phyloP scores from a whole-genome alignment of 2,113 vertebrate genomes.

The Puntigrus tetrazona region DNA sequence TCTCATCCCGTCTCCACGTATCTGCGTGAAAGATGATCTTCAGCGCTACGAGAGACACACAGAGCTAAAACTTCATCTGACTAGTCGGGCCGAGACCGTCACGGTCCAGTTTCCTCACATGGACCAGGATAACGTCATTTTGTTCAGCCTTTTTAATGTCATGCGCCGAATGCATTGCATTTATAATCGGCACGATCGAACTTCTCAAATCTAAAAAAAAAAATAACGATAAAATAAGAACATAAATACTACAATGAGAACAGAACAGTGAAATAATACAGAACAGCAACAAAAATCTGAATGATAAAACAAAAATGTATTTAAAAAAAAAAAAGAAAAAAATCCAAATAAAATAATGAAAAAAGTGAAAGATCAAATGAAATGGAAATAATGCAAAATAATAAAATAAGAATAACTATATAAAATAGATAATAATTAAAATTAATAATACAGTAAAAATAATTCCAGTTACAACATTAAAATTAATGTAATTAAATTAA shows the following conservation, averaged over 20 bases:
- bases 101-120: neutral
- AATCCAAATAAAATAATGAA: neutral
- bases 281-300: neutral
- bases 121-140: neutral
- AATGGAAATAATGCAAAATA: neutral
- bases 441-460: neutral
- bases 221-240: neutral
- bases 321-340: neutral
- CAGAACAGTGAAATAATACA: neutral
- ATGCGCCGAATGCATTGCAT: neutral
- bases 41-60: conserved; percentile 60
- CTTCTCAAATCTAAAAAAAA: too few relatives aligned
- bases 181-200: too few relatives aligned
- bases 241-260: neutral
- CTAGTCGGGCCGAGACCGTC: neutral
- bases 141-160: neutral
- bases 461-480: too few relatives aligned
- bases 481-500: too few relatives aligned
- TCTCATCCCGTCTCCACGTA: conserved; percentile 50
- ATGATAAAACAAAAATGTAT: neutral
- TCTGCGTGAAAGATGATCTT: conserved; percentile 63
- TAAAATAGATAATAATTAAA: neutral
- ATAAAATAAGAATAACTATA: too few relatives aligned
- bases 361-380: neutral
- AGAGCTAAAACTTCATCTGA: neutral